A percentile compares a stretch with the other conserved stretches of the same genome.
Conservation (phyloP, 2,797 vertebrate genomes). For the Rhodeus uyekii region DNA sequence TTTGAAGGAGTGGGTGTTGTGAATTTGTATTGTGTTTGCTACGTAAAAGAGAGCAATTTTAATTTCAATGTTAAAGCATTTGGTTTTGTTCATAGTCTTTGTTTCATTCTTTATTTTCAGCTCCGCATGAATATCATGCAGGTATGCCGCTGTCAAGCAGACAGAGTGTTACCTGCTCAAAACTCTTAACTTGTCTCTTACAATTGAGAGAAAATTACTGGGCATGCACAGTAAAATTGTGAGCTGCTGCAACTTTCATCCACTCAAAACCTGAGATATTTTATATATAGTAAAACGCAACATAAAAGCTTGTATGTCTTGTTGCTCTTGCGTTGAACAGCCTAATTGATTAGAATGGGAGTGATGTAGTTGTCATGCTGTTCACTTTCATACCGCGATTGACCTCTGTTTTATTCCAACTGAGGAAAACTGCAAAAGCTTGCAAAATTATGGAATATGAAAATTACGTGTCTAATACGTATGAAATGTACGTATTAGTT, state of each 20-base stretch:
- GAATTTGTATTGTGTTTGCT: neutral
- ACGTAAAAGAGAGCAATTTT: neutral
- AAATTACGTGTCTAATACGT: neutral
- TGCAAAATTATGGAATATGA: neutral
- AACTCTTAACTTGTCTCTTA: neutral
- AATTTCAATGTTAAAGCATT: neutral
- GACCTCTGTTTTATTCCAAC: neutral
- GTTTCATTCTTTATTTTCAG: neutral
- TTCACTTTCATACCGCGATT: neutral
- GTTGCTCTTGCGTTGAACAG: neutral
- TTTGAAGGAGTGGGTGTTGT: neutral
- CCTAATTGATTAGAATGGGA: slow-evolving; percentile 1
- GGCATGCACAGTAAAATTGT: neutral
- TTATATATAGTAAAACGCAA: neutral
- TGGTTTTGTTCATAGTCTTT: neutral
- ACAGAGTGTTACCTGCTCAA: neutral
- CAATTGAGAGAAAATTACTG: neutral
- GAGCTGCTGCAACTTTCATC: neutral
- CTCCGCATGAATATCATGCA: neutral
- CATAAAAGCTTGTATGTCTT: neutral
- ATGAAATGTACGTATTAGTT: neutral
- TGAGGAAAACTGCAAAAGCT: neutral
- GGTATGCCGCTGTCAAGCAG: neutral
- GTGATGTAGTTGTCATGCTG: neutral
- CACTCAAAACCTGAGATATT: neutral